phyloP scores from a whole-genome alignment of 1,140 invertebrate genomes.

The Pristionchus pacificus region DNA sequence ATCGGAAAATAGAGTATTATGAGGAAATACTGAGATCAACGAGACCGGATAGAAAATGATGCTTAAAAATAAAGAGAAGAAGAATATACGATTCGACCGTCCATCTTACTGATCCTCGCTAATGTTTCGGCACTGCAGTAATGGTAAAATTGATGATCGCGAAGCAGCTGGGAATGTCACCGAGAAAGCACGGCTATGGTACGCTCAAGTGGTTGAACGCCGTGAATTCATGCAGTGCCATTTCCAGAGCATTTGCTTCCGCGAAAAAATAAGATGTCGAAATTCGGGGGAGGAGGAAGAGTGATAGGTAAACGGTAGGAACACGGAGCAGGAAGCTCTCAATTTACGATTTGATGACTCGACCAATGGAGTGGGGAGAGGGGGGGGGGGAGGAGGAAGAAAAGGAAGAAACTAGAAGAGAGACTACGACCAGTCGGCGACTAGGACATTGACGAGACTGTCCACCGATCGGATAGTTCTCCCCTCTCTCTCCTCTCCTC shows the following conservation, averaged over 20 bases:
- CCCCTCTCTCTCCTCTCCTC: not conserved
- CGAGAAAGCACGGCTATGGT: not conserved
- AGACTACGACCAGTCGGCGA: not conserved
- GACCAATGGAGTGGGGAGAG: not conserved
- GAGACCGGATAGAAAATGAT: too few species aligned
- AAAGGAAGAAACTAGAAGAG: not conserved
- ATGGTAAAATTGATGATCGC: too few species aligned
- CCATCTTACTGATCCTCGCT: too few species aligned
- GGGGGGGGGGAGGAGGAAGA: conserved; percentile 1
- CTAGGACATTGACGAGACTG: not conserved
- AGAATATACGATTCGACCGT: too few species aligned
- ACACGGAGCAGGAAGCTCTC: not conserved
- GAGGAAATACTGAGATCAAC: too few species aligned
- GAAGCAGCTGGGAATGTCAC: not conserved
- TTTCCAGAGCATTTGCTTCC: not conserved
- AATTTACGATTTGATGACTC: conserved; percentile 15
- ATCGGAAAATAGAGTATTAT: too few species aligned
- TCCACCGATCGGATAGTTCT: not conserved
- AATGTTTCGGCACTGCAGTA: too few species aligned
- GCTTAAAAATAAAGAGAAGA: too few species aligned
- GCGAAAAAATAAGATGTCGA: not conserved
- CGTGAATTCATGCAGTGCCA: conserved; percentile 30
- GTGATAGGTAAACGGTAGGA: not conserved
- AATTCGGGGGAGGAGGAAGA: not conserved
- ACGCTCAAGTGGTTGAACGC: conserved; percentile 74